A percentile compares a stretch with the other conserved stretches of the same genome.
Conservation (phyloP, 2,113 vertebrate genomes). For the Heterotis niloticus region DNA sequence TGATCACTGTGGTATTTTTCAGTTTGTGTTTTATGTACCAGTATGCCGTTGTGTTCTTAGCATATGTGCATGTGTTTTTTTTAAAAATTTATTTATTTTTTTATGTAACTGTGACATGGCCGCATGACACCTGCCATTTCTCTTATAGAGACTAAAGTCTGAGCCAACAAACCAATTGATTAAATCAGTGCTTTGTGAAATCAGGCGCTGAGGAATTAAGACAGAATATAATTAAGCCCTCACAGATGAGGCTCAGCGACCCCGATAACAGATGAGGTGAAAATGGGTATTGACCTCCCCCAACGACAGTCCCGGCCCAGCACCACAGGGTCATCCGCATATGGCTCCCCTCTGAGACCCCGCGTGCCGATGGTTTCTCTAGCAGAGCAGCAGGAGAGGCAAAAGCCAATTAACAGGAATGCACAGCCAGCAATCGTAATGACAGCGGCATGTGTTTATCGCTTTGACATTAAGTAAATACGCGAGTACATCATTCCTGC, state of each 20-base stretch:
- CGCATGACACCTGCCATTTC: too few relatives aligned
- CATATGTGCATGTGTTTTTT: too few relatives aligned
- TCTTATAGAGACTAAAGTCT: too few relatives aligned
- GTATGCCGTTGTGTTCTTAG: not conserved
- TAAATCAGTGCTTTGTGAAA: not conserved
- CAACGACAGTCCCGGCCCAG: not conserved
- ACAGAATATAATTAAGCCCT: not conserved
- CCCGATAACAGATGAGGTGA: not conserved
- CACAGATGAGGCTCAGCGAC: not conserved
- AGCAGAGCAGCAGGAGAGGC: not conserved
- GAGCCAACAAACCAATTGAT: not conserved
- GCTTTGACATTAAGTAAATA: conserved; percentile 18
- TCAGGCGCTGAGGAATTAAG: not conserved
- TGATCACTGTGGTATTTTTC: not conserved
- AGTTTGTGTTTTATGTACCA: not conserved
- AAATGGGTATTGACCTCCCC: not conserved
- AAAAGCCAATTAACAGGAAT: conserved; percentile 18
- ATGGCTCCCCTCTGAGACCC: not conserved
- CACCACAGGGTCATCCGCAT: not conserved
- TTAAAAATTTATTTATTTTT: too few relatives aligned
- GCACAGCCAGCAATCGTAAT: not conserved
- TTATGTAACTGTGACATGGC: too few relatives aligned
- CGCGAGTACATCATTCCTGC: conserved; percentile 10
- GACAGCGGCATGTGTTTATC: conserved; percentile 22
- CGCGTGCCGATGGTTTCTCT: not conserved